Percentiles rank a stretch among this genome's conserved stretches.
Evolutionary conservation across 2,113 vertebrate species (phyloP).

Genomic region (Boleophthalmus pectinirostris): DNA sequence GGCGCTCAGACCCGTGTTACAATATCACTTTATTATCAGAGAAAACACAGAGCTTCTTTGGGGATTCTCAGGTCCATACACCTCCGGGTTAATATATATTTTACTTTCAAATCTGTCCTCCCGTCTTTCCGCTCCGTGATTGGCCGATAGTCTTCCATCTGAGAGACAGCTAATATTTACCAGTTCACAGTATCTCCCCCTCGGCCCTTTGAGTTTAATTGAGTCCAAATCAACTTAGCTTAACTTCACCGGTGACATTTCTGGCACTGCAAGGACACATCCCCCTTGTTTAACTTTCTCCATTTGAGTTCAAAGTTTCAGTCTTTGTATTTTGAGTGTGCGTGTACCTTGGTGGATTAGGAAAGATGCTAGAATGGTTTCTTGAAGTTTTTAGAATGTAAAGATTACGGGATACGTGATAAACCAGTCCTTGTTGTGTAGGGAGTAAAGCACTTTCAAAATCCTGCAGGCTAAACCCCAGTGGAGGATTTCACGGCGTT

Average conservation of each 20-base stretch:
- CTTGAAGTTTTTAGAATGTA: conserved; percentile 8
- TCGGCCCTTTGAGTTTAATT: conserved; percentile 12
- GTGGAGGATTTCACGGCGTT: background rate
- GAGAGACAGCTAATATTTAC: conserved; percentile 35
- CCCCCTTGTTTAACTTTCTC: background rate
- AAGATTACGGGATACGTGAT: background rate
- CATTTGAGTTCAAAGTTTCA: background rate
- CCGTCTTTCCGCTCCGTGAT: conserved; percentile 14
- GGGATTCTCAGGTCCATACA: background rate
- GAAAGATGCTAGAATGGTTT: conserved; percentile 8
- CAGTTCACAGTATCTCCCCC: conserved; percentile 20
- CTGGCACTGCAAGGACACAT: background rate
- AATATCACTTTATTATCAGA: background rate
- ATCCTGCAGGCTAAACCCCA: conserved; percentile 6
- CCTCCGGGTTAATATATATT: conserved; percentile 19
- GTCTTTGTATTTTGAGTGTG: background rate
- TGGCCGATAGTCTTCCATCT: conserved; percentile 8
- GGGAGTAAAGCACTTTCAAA: background rate
- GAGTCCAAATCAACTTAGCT: background rate
- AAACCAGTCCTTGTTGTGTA: background rate
- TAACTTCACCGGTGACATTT: background rate
- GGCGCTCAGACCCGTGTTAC: background rate
- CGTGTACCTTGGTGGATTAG: conserved; percentile 13
- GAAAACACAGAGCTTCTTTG: background rate
- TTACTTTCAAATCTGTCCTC: background rate